A percentile compares a stretch with the other conserved stretches of the same genome.
Conservation (phyloP, 2,888 invertebrate genomes). For the Microctonus aethiopoides region DNA sequence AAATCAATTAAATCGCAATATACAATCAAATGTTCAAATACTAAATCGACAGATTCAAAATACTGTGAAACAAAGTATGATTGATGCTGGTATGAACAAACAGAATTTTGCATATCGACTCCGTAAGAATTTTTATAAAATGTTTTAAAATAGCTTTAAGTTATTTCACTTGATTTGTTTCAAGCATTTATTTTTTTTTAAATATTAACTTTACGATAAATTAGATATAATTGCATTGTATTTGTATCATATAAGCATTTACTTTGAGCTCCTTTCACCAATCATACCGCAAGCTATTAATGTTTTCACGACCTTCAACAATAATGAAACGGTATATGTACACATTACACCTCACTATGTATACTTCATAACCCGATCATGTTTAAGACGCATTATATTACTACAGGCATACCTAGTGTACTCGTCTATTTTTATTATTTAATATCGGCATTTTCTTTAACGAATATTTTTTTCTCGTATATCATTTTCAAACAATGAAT, state of each 20-base stretch:
- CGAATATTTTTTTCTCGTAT: too few relatives aligned
- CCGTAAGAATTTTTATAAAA: conserved; percentile 26
- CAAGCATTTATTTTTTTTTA: not conserved
- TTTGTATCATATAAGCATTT: not conserved
- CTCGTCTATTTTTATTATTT: too few relatives aligned
- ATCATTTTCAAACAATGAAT: too few relatives aligned
- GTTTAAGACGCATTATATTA: not conserved
- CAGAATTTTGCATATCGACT: conserved; percentile 23
- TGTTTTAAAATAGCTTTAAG: too few relatives aligned
- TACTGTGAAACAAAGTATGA: conserved; percentile 36
- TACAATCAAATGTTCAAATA: conserved; percentile 41
- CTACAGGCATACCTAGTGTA: too few relatives aligned
- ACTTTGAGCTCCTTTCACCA: conserved; percentile 17
- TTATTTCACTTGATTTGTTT: not conserved
- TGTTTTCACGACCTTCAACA: conserved; percentile 1
- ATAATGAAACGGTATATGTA: too few relatives aligned
- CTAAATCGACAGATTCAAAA: conserved; percentile 41
- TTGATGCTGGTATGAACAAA: conserved; percentile 29
- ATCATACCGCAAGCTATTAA: not conserved
- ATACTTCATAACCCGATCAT: not conserved
- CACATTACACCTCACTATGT: too few relatives aligned
- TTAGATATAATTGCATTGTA: not conserved
- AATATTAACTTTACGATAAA: not conserved
- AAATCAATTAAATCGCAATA: conserved; percentile 33
- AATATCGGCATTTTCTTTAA: too few relatives aligned